Base-by-base conservation (phyloP, 2,113 vertebrate genomes). In the Periophthalmodon schlosseri region DNA sequence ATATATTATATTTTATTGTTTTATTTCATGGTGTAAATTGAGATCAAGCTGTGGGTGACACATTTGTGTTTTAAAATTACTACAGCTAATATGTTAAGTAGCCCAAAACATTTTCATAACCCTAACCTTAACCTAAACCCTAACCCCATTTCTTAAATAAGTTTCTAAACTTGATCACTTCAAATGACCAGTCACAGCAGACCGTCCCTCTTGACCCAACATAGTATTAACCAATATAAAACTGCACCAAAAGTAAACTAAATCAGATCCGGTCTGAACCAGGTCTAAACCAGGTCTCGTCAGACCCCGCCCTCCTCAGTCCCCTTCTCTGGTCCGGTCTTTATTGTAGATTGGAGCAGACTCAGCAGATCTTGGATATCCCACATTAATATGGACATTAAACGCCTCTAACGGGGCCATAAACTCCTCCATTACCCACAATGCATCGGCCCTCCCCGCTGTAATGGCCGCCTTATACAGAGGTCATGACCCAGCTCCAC, bases 361-460 rank as follows among this genome's bases (percentile, higher is more conserved):
- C 28, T 63, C 60, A 63, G 60, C 60, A 63, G 24, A 63, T 63
- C 16, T 63, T 14, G 2, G 24, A 9, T 36, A 33, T 34, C 24
- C 13, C 24, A 34, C 60, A 63, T 63, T 63, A 63, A 63, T 34
- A 34, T 15, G 24, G 28, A 33, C 60, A 63, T 63, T 63, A 63
- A 33, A 63, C 28, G 60, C 15, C 28, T 63, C 60, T 63, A 63
- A 63, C 60, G 28, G 60, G 60, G 60, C 60, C 60, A 63, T 63
- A 63, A 63, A 63, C 60, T 63, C 60, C 60, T 28, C 28, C 60
- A 63, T 63, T 63, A 63, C 60, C 60, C 60, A 63, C 28, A 63
- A 63, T 63, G 60, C 60, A 63, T 28, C 13, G 24, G 28, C 28
- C 60, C 60, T 7, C 1, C 28, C 7, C 15, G 24, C 28, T 6